Conservation (phyloP, 2,888 invertebrate species). For the Opisthograptis luteolata region DNA sequence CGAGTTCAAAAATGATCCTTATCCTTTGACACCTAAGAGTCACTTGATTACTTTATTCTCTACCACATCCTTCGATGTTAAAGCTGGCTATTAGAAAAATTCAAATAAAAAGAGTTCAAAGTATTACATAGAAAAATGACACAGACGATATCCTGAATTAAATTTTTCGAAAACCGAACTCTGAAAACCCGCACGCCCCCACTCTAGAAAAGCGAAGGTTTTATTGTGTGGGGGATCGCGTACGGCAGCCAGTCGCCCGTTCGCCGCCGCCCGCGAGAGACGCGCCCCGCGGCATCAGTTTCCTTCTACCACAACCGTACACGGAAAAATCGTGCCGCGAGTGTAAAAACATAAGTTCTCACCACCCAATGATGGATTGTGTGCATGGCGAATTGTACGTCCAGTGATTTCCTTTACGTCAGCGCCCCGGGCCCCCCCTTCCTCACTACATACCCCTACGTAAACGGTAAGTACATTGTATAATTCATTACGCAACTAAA, state of each 20-base stretch:
- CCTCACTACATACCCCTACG: slow-evolving; percentile 38
- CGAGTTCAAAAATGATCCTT: neutral
- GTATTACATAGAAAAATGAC: slow-evolving; percentile 19
- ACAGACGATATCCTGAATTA: no score
- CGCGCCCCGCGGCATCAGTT: slow-evolving; percentile 79
- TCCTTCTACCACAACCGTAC: slow-evolving; percentile 53
- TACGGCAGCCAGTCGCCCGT: slow-evolving; percentile 66
- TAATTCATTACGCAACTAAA: slow-evolving; percentile 52
- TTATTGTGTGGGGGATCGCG: slow-evolving; percentile 66
- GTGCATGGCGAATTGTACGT: slow-evolving; percentile 77
- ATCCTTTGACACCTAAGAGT: neutral
- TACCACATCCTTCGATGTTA: no score
- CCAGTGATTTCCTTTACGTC: slow-evolving; percentile 64
- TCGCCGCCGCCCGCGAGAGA: slow-evolving; percentile 67
- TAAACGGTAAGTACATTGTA: slow-evolving; percentile 55
- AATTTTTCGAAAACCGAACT: slow-evolving; percentile 53
- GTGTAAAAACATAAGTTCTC: slow-evolving; percentile 45
- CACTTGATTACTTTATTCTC: neutral
- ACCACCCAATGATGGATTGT: slow-evolving; percentile 68
- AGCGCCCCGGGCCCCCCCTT: slow-evolving; percentile 73
- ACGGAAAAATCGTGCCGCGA: slow-evolving; percentile 81
- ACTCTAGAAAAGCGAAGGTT: slow-evolving; percentile 76
- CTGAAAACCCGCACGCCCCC: slow-evolving; percentile 52
- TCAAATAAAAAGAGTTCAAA: no score
- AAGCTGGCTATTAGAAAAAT: no score